Evolutionary conservation across 2,888 invertebrate species (phyloP).

Genomic region (Mythimna vitellina): DNA sequence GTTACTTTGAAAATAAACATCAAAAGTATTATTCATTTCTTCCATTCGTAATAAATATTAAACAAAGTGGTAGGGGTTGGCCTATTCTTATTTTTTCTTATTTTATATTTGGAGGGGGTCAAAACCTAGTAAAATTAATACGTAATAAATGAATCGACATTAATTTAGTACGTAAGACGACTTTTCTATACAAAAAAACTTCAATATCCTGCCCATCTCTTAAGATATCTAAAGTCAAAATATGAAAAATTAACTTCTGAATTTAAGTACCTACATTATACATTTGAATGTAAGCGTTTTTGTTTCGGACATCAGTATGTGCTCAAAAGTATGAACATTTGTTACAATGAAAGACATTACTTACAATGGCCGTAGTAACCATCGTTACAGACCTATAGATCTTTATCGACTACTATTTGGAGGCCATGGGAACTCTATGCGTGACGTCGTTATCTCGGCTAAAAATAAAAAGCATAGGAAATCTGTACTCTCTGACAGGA

Average conservation of each 20-base stretch:
- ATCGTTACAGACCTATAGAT: slow-evolving; percentile 62
- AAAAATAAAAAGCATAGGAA: slow-evolving; percentile 53
- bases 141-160: not conserved
- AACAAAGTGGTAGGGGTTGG: too few species aligned
- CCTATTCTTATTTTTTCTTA: too few species aligned
- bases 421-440: slow-evolving; percentile 66
- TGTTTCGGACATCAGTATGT: slow-evolving; percentile 17
- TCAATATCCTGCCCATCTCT: not conserved
- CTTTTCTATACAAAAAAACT: not conserved
- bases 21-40: too few species aligned
- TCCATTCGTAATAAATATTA: too few species aligned
- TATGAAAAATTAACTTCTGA: not conserved
- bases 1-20: too few species aligned
- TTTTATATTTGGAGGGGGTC: too few species aligned
- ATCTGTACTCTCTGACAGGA: slow-evolving; percentile 33
- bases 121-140: too few species aligned
- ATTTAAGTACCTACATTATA: not conserved
- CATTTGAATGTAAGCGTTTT: slow-evolving; percentile 5
- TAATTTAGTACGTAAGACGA: too few species aligned
- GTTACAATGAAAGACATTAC: slow-evolving; percentile 48
- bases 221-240: not conserved
- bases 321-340: slow-evolving; percentile 9
- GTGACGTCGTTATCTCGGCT: slow-evolving; percentile 61
- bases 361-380: slow-evolving; percentile 47
- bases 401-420: slow-evolving; percentile 62